These are phyloP conservation scores for Spondyliosoma cantharus DNA, from an alignment of 2,797 vertebrate species.

Conservation along the genomic window DNA sequence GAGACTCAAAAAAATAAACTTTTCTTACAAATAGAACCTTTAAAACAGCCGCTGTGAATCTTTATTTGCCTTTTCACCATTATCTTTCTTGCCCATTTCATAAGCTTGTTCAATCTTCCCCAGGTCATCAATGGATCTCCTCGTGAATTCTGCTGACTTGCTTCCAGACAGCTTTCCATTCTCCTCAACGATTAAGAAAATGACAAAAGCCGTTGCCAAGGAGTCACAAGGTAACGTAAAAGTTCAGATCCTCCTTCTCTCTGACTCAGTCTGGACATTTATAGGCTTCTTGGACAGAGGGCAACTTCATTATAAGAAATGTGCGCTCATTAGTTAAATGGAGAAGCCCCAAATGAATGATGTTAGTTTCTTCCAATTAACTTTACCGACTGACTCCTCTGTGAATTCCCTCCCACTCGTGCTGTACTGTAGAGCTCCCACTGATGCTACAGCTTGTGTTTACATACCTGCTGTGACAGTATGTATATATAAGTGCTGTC, in stretches of 20 bases:
- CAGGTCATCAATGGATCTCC: slow-evolving; percentile 72
- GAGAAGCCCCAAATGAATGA: slow-evolving; percentile 31
- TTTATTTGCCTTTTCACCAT: neutral
- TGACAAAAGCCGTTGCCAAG: slow-evolving; percentile 67
- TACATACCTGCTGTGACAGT: slow-evolving; percentile 44
- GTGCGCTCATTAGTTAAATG: slow-evolving; percentile 42
- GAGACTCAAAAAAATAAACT: no score
- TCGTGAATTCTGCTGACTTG: slow-evolving; percentile 61
- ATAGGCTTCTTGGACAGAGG: slow-evolving; percentile 27
- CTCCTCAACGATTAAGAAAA: slow-evolving; percentile 65
- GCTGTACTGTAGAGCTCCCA: slow-evolving; percentile 15
- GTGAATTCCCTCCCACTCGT: slow-evolving; percentile 30
- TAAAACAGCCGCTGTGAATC: neutral
- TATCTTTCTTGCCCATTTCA: slow-evolving; percentile 18
- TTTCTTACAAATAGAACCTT: no score
- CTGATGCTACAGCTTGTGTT: slow-evolving; percentile 52
- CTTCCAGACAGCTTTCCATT: slow-evolving; percentile 78
- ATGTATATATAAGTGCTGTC: slow-evolving; percentile 45
- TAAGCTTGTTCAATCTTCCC: slow-evolving; percentile 48
- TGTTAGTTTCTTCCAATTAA: slow-evolving; percentile 37
- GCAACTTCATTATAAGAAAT: slow-evolving; percentile 40
- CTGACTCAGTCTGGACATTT: slow-evolving; percentile 30
- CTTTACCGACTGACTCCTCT: slow-evolving; percentile 38
- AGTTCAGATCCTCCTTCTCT: slow-evolving; percentile 26
- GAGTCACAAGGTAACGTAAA: slow-evolving; percentile 79